phyloP scores from a whole-genome alignment of 2,113 vertebrate species.

The Eretmochelys imbricata region DNA sequence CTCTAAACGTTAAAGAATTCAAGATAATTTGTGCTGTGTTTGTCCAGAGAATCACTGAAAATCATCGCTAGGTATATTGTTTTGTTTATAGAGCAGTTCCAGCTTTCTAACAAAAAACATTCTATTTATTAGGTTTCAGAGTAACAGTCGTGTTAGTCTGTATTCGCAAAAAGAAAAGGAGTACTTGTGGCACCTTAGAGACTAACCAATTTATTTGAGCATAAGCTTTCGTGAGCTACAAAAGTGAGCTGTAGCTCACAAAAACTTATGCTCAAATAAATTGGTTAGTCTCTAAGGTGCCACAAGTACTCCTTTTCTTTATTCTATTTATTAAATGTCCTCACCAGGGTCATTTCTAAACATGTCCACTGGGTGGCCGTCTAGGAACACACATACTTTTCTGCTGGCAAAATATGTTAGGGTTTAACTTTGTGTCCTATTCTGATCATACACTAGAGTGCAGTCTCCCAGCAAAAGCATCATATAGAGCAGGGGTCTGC shows the following conservation, averaged over 20 bases:
- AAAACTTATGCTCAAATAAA: no score
- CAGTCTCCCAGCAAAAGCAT: background rate
- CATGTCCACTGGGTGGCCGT: conserved; percentile 56
- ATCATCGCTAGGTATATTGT: accelerated
- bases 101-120: background rate
- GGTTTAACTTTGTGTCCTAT: background rate
- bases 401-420: accelerated
- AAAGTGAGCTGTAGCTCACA: no score
- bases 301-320: no score
- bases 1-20: background rate
- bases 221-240: no score
- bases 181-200: no score
- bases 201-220: no score
- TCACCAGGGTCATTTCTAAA: background rate
- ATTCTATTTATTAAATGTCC: background rate
- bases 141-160: no score
- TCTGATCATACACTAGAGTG: conserved; percentile 4
- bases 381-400: conserved; percentile 4
- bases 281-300: no score
- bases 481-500: background rate
- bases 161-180: no score
- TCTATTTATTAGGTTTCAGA: background rate
- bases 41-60: background rate
- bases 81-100: background rate
- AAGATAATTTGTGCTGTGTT: background rate